phyloP scores from a whole-genome alignment of 2,797 vertebrate genomes.

The Trachurus trachurus region DNA sequence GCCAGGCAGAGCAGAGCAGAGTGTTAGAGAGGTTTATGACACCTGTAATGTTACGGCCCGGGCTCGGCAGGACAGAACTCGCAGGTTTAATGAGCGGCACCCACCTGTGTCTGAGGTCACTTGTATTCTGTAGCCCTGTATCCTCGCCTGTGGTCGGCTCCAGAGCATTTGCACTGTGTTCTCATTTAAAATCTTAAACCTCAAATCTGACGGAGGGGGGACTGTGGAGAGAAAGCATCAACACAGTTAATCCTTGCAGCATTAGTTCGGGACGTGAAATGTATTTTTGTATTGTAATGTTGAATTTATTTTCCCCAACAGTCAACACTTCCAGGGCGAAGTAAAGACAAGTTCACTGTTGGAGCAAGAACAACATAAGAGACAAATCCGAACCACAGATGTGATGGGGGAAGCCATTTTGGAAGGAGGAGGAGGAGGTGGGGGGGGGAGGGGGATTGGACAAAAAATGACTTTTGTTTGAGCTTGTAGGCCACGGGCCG shows the following conservation, averaged over 20 bases:
- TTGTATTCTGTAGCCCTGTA: slow-evolving; percentile 94
- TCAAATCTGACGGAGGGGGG: slow-evolving; percentile 93
- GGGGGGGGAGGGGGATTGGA: slow-evolving; percentile 57
- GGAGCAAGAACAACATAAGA: slow-evolving; percentile 83
- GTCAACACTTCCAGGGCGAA: slow-evolving; percentile 85
- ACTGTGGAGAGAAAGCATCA: slow-evolving; percentile 88
- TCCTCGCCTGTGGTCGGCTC: slow-evolving; percentile 87
- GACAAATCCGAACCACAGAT: slow-evolving; percentile 78
- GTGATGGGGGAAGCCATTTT: slow-evolving; percentile 86
- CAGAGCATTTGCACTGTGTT: slow-evolving; percentile 96
- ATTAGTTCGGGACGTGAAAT: slow-evolving; percentile 17
- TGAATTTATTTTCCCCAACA: slow-evolving; percentile 88
- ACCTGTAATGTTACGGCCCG: slow-evolving; percentile 39
- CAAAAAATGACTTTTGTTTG: slow-evolving; percentile 93
- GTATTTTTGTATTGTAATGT: slow-evolving; percentile 36
- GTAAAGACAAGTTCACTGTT: slow-evolving; percentile 87
- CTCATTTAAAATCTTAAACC: slow-evolving; percentile 97
- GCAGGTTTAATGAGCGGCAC: slow-evolving; percentile 60
- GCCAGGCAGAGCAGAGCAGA: slow-evolving; percentile 24
- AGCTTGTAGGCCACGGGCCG: slow-evolving; percentile 81
- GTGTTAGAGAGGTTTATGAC: slow-evolving; percentile 37
- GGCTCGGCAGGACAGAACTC: slow-evolving; percentile 48
- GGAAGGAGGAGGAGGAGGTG: slow-evolving; percentile 40
- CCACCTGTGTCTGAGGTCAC: slow-evolving; percentile 92
- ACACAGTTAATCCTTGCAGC: slow-evolving; percentile 58